phyloP scores from a whole-genome alignment of 2,113 vertebrate genomes.

The Cyanoderma ruficeps region DNA sequence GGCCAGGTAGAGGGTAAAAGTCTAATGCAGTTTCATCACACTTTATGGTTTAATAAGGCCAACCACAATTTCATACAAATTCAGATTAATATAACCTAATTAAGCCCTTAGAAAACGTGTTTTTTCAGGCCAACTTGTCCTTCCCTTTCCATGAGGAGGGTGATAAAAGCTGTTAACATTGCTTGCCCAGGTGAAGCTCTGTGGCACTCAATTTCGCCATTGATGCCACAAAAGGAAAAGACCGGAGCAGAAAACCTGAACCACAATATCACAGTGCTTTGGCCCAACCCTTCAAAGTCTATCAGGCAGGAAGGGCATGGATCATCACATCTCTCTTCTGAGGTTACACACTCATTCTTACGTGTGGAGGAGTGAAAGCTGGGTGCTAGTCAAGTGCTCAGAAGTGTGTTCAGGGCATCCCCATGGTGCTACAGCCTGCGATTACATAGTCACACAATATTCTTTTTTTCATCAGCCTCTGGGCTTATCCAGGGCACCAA shows the following conservation, averaged over 20 bases:
- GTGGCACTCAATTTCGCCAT: neutral
- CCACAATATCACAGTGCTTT: neutral
- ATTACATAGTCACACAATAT: neutral
- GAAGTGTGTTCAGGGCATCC: neutral
- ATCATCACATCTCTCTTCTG: neutral
- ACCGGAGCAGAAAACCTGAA: neutral
- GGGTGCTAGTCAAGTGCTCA: neutral
- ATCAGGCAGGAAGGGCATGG: neutral
- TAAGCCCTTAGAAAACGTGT: neutral
- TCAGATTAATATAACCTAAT: slow-evolving; percentile 11
- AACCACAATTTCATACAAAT: neutral
- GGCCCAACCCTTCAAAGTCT: neutral
- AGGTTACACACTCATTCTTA: neutral
- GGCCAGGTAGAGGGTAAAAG: neutral
- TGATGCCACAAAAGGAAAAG: neutral
- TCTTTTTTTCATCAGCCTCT: neutral
- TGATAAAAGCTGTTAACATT: neutral
- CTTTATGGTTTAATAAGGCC: slow-evolving; percentile 21
- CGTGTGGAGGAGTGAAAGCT: neutral
- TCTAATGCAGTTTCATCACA: slow-evolving; percentile 4
- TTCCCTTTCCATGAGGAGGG: neutral
- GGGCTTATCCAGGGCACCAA: neutral
- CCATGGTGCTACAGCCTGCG: neutral
- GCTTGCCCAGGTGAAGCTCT: neutral
- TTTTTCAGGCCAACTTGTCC: neutral